A percentile compares a stretch with the other conserved stretches of the same genome.
These are phyloP conservation scores for Sisor rabdophorus DNA, from an alignment of 2,113 vertebrate genomes.

Conservation along the genomic window DNA sequence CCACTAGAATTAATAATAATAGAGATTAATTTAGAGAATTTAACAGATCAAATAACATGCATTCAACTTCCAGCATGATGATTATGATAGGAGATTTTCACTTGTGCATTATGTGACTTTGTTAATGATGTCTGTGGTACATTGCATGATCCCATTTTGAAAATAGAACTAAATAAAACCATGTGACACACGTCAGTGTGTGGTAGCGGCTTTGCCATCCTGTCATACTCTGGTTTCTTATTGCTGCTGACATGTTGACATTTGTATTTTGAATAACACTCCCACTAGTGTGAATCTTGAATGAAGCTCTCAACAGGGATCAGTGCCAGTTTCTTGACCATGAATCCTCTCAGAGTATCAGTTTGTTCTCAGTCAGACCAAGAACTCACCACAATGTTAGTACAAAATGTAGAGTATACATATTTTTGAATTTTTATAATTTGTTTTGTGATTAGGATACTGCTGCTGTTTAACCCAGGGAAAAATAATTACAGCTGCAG, in stretches of 20 bases:
- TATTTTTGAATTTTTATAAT: neutral
- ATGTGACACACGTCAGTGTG: conserved; percentile 41
- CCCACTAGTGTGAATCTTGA: conserved; percentile 17
- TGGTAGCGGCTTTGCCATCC: conserved; percentile 7
- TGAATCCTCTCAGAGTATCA: neutral
- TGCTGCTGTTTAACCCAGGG: neutral
- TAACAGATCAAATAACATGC: neutral
- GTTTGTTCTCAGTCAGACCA: neutral
- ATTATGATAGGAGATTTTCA: neutral
- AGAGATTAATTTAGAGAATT: neutral
- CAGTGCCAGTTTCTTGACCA: conserved; percentile 16
- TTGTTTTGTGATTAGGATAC: neutral
- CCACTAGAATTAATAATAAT: neutral
- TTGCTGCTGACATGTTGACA: conserved; percentile 43
- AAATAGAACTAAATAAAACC: conserved; percentile 25
- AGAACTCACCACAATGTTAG: neutral
- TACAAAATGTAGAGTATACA: too few relatives aligned
- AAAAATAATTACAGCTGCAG: neutral
- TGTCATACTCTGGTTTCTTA: conserved; percentile 21
- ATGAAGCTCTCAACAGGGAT: conserved; percentile 8
- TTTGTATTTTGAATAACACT: conserved; percentile 36
- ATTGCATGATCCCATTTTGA: conserved; percentile 4
- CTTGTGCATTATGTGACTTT: neutral
- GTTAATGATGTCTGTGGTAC: neutral
- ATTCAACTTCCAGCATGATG: neutral